Base-by-base conservation (phyloP, 2,797 vertebrate species). In the Trachops cirrhosus region DNA sequence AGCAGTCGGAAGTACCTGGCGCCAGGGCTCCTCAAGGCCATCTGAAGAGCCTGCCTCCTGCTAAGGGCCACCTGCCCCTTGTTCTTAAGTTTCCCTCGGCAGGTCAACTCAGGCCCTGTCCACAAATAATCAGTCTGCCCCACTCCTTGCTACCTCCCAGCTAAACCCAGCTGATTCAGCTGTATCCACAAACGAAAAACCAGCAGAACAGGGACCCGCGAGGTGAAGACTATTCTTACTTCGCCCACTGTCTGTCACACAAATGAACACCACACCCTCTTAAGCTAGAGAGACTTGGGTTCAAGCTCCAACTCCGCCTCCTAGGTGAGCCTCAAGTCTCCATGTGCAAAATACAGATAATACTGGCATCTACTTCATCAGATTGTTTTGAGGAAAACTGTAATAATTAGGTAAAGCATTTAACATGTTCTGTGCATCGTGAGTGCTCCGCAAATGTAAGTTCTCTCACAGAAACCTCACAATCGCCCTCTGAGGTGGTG, bases 101-200 rank as follows among this genome's bases (percentile, higher is more conserved):
- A 91, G 89, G 92, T 90, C 93, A 96, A 50, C 37, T 92, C 32
- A 34, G 85, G 94, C 52, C 67, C 75, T 80, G 91, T 50, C 68
- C 78, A 77, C 68, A 96, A 97, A 95, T 62, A 71, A 5, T 57
- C 50, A 39, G 1, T 74, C 22, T 50, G 26, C 37, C 24, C 50
- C 26, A 57, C 24, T 68, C 73, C 54, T 57, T 16, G 9, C 32
- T 5, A 71, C 74, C 44, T 89, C 59, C 24, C 14, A 18, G 73
- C 18, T 64, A 94, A 68, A 62, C 32, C 57, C 46, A 64, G 29
- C 4, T 48, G 67, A 7, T 64, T 59, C 80, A 64, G 73, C 46
- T 37, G 2, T 46, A 46, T 29, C 32, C 12, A 78, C 9, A 24
- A 70, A 3, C 57, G 57, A 62, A 29, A 89, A 83, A 26, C 2